Base-by-base conservation (phyloP, 2,797 vertebrate species). In the Salmo trutta region DNA sequence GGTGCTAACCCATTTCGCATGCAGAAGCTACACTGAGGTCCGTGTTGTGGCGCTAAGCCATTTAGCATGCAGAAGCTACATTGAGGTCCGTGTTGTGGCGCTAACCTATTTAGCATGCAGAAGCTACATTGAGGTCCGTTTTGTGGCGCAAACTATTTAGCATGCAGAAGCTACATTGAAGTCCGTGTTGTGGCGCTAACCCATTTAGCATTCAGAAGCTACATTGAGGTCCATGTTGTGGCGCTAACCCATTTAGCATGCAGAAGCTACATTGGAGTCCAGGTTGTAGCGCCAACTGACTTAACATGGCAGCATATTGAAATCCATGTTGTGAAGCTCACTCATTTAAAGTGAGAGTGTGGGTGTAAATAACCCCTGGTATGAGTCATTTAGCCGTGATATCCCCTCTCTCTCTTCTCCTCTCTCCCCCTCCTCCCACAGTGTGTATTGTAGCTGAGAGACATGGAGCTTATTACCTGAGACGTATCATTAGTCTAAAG, bases 381-480 rank as follows among this genome's bases (percentile, higher is more conserved):
- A 76, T 81, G 79, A 90, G 67, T 89, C 84, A 86, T 79, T 47
- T 21, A 67, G 79, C 77, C 82, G 75, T 79, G 65, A n/a, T 83
- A 81, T 81, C 17, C 27, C 19, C 33, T 12, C 2, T 75, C 75
- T 54, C 5, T 64, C 19, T 14, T 27, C 16, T 29, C 24, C 59
- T 1, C 31, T 4, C 12, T 7, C 21, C 10, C n/a, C 59, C 51
- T 27, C 41, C 62, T 33, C 53, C 69, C 27, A 19, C 47, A 4
- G 6, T 12, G 36, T n/a, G 31, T 47, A 65, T 24, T 65, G 68
- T 47, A 36, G 33, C 68, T 17, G 17, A 56, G n/a, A 0, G 29
- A 68, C 17, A 15, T n/a, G 54, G 16, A 24, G 21, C 19, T 36
- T 72, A 77, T 36, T 47, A 14, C 10, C 31, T 4, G 53, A 69